Evolutionary conservation across 2,113 vertebrate species (phyloP).

Genomic region (Leucopternis melanops): DNA sequence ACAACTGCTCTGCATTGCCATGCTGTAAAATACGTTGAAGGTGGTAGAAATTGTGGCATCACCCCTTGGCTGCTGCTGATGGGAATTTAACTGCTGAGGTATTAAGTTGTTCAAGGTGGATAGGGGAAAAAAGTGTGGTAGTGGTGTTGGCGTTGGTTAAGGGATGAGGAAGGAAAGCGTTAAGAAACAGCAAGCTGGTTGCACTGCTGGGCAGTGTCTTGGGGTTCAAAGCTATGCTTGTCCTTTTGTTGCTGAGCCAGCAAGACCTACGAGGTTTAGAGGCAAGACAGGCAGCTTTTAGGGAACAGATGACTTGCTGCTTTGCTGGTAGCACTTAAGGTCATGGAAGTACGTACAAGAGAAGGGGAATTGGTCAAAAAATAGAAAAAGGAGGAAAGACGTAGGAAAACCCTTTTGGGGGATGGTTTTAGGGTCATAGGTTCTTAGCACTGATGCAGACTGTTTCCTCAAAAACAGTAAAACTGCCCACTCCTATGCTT

Average conservation of each 20-base stretch:
- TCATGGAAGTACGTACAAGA: neutral
- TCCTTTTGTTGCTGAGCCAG: conserved; percentile 21
- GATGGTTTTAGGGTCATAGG: neutral
- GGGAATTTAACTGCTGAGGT: neutral
- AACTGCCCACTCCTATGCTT: neutral
- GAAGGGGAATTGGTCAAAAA: neutral
- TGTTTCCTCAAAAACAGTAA: neutral
- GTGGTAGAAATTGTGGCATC: neutral
- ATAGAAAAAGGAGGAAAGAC: neutral
- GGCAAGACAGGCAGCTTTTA: neutral
- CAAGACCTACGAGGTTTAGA: neutral
- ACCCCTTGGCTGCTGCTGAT: neutral
- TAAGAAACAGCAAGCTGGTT: neutral
- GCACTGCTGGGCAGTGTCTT: neutral
- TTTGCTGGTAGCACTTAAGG: neutral
- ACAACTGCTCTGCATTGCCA: neutral
- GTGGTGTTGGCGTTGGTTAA: neutral
- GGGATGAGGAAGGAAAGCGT: neutral
- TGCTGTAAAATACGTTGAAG: accelerated
- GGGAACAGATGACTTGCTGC: neutral
- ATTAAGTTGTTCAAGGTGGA: neutral
- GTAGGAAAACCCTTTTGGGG: neutral
- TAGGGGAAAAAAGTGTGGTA: accelerated
- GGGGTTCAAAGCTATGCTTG: neutral
- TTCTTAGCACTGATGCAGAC: neutral